phyloP scores from a whole-genome alignment of 2,113 vertebrate species.

The Dromiciops gliroides region DNA sequence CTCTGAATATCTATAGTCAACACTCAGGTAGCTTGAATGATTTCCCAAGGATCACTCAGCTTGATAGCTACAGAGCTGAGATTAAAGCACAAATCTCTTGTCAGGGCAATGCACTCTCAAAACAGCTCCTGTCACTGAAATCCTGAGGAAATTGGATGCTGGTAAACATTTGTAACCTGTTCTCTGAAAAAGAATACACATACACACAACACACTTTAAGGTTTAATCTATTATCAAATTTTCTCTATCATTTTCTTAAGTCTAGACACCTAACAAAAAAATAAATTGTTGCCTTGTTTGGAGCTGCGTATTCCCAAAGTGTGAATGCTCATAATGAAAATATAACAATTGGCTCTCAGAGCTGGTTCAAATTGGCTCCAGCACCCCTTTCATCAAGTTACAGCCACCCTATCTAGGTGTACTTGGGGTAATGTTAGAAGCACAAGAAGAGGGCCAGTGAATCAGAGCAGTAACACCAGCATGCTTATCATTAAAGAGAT shows the following conservation, averaged over 20 bases:
- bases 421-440: neutral
- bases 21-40: too few species aligned
- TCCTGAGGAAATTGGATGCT: too few species aligned
- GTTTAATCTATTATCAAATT: neutral
- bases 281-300: neutral
- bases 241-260: neutral
- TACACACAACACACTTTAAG: too few species aligned
- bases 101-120: too few species aligned
- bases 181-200: too few species aligned
- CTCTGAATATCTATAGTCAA: too few species aligned
- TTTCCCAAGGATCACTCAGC: too few species aligned
- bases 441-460: neutral
- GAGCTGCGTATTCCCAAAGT: neutral
- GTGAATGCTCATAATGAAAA: neutral
- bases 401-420: neutral
- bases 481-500: neutral
- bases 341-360: neutral
- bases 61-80: too few species aligned
- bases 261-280: neutral
- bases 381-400: neutral
- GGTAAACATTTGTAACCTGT: too few species aligned
- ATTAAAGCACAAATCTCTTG: too few species aligned
- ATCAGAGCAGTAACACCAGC: neutral
- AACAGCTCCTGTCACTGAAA: too few species aligned
- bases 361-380: neutral